These are phyloP conservation scores for Mesoligia furuncula DNA, from an alignment of 2,888 invertebrate species.

Conservation along the genomic window DNA sequence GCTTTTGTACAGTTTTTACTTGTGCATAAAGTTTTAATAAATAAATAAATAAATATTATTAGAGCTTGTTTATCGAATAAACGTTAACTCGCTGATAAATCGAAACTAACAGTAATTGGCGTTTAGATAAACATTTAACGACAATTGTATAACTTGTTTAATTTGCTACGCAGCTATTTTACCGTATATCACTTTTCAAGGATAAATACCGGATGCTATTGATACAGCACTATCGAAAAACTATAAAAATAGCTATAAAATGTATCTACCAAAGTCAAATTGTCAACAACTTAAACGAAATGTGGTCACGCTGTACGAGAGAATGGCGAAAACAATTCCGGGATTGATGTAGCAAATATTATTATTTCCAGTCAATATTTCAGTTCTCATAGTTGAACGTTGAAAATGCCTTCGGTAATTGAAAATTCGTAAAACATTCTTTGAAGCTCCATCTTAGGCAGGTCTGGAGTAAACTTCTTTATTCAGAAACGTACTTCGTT, in stretches of 20 bases:
- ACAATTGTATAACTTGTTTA: background rate
- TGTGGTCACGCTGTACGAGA: background rate
- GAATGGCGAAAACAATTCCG: background rate
- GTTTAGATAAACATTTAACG: slow-evolving; percentile 5
- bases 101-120: slow-evolving; percentile 25
- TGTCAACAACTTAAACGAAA: background rate
- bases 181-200: too few species aligned
- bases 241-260: background rate
- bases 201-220: background rate
- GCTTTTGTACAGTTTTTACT: too few species aligned
- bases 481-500: slow-evolving; percentile 60
- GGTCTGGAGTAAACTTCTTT: slow-evolving; percentile 50
- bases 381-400: background rate
- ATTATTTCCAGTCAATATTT: background rate
- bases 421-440: background rate
- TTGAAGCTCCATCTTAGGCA: background rate
- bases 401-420: background rate
- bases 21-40: too few species aligned
- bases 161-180: background rate
- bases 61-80: background rate
- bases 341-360: background rate
- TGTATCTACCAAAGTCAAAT: background rate
- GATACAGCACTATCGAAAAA: background rate
- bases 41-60: too few species aligned
- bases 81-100: background rate